Percentiles rank a stretch among this genome's conserved stretches.
phyloP scores from a whole-genome alignment of 2,888 invertebrate species.

The Ormyrus pomaceus region DNA sequence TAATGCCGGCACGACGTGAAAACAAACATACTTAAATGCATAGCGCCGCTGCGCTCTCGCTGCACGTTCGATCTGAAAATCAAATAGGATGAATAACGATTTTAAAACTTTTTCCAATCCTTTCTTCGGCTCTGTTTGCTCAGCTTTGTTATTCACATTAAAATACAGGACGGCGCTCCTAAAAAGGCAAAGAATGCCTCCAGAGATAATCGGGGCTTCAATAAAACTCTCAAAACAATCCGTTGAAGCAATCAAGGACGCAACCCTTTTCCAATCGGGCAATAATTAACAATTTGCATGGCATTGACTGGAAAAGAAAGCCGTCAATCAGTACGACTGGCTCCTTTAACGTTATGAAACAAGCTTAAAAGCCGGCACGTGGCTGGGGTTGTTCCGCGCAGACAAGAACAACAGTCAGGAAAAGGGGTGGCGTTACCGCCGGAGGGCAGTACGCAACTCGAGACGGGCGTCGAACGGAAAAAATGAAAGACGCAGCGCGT shows the following conservation, averaged over 20 bases:
- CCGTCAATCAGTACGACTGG: conserved; percentile 42
- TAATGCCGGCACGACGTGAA: conserved; percentile 49
- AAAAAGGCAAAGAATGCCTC: too few species aligned
- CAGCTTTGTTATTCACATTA: not conserved
- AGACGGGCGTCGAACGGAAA: conserved; percentile 61
- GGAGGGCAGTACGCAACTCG: conserved; percentile 62
- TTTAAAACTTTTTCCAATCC: conserved; percentile 5
- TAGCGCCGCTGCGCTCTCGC: not conserved
- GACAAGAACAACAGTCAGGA: not conserved
- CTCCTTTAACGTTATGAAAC: conserved; percentile 54
- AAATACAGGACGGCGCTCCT: too few species aligned
- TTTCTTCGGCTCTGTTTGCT: not conserved
- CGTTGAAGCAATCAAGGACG: conserved; percentile 12
- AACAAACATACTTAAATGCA: conserved; percentile 54
- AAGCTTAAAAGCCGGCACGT: conserved; percentile 37
- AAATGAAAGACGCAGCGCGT: conserved; percentile 62
- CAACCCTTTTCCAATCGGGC: conserved; percentile 11
- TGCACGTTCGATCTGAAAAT: conserved; percentile 7
- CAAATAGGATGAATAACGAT: conserved; percentile 22
- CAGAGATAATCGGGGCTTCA: too few species aligned
- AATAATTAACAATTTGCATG: conserved; percentile 46
- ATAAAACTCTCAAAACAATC: conserved; percentile 34
- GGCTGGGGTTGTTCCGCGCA: not conserved
- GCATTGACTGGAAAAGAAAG: conserved; percentile 56
- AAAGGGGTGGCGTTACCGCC: conserved; percentile 43